Evolutionary conservation across 2,888 invertebrate species (phyloP).

Genomic region (Dexiosoma caninum): DNA sequence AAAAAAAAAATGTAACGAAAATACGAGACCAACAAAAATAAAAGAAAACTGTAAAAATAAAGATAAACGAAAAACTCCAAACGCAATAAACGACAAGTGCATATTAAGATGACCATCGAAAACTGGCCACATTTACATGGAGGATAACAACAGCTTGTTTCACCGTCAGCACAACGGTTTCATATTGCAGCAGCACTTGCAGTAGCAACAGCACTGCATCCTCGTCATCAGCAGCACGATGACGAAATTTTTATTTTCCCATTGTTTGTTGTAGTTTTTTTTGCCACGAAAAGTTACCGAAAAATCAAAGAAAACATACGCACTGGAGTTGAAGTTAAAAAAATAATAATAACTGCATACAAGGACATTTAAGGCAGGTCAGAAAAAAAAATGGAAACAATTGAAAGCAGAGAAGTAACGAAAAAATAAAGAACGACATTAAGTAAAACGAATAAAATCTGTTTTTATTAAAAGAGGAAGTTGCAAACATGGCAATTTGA

Average conservation of each 20-base stretch:
- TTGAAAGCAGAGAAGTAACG: not conserved
- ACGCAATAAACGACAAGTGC: constrained; percentile 55
- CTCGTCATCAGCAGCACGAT: not conserved
- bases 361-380: constrained; percentile 11
- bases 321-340: constrained; percentile 42
- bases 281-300: constrained; percentile 67
- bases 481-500: constrained; percentile 53
- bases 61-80: constrained; percentile 22
- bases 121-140: constrained; percentile 62
- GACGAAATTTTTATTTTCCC: not conserved
- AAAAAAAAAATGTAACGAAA: not conserved
- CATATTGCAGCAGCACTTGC: not conserved
- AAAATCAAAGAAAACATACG: constrained; percentile 67
- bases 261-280: constrained; percentile 62
- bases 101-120: constrained; percentile 64
- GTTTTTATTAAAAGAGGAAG: constrained; percentile 52
- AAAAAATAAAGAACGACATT: not conserved
- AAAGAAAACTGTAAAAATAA: not conserved
- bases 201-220: constrained; percentile 28
- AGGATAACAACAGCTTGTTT: constrained; percentile 57
- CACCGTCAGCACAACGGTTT: constrained; percentile 24
- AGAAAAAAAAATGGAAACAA: not conserved
- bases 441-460: not conserved
- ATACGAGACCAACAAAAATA: constrained; percentile 26
- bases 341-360: not conserved